Conservation (phyloP, 2,888 invertebrate genomes). For the Gortyna flavago region DNA sequence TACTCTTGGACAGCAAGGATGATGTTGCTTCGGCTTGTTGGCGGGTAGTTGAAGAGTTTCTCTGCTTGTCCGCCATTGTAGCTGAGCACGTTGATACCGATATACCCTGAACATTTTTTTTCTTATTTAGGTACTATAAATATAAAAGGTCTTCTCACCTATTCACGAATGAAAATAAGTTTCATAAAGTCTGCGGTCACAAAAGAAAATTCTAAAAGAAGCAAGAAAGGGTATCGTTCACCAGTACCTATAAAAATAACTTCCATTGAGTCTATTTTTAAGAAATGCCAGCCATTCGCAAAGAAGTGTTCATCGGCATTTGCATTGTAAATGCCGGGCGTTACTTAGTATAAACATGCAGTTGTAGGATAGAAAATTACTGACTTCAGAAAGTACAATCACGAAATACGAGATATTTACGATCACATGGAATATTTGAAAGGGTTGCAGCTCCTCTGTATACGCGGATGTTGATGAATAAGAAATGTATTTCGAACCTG, state of each 20-base stretch:
- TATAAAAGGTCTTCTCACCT: constrained; percentile 19
- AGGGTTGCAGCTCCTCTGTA: constrained; percentile 5
- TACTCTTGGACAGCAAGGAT: constrained; percentile 88
- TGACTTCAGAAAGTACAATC: constrained; percentile 32
- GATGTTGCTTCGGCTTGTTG: constrained; percentile 87
- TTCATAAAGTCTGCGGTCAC: constrained; percentile 19
- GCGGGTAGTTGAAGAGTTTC: constrained; percentile 90
- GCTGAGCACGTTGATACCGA: constrained; percentile 92
- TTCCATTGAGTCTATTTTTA: constrained; percentile 22
- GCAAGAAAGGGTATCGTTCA: constrained; percentile 18
- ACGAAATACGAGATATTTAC: constrained; percentile 43
- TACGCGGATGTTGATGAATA: constrained; percentile 21
- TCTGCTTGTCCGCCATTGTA: constrained; percentile 91
- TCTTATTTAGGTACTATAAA: not conserved
- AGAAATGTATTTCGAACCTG: constrained; percentile 73
- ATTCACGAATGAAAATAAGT: constrained; percentile 24
- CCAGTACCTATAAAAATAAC: constrained; percentile 32
- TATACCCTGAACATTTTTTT: constrained; percentile 87
- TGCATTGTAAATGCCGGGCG: constrained; percentile 47
- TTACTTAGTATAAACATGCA: constrained; percentile 52
- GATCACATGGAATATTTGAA: constrained; percentile 37
- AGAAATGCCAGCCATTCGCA: constrained; percentile 41
- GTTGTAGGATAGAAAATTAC: constrained; percentile 31
- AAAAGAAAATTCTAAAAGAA: constrained; percentile 6
- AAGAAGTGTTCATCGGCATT: constrained; percentile 50